Percentiles rank a stretch among this genome's conserved stretches.
Conservation (phyloP, 1,140 invertebrate species). For the Marisa cornuarietis region DNA sequence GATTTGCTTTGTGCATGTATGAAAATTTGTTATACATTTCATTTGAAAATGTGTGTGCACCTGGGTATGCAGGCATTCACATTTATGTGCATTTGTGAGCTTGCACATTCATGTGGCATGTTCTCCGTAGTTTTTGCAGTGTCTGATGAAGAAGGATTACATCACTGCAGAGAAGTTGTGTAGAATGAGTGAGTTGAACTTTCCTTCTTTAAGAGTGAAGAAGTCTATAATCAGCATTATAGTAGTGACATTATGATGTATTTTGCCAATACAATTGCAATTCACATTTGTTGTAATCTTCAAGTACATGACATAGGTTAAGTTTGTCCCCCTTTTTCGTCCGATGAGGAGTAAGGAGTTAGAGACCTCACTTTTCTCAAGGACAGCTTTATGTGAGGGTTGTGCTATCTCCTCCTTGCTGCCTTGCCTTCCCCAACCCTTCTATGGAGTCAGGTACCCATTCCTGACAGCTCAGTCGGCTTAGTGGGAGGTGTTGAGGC, state of each 20-base stretch:
- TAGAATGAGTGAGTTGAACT: slow-evolving; percentile 57
- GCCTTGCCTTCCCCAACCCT: too few relatives aligned
- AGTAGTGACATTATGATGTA: not conserved
- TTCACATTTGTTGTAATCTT: not conserved
- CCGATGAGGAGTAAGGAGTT: too few relatives aligned
- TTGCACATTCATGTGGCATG: slow-evolving; percentile 11
- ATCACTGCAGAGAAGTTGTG: slow-evolving; percentile 55
- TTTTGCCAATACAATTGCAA: not conserved
- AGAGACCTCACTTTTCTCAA: too few relatives aligned
- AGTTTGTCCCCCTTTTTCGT: too few relatives aligned
- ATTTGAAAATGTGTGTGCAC: not conserved
- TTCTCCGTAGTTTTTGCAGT: slow-evolving; percentile 51
- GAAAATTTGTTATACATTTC: too few relatives aligned
- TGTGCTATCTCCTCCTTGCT: too few relatives aligned
- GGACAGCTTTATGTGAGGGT: too few relatives aligned
- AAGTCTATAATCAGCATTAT: not conserved
- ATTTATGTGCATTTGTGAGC: not conserved
- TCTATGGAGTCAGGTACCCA: too few relatives aligned
- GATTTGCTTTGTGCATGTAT: too few relatives aligned
- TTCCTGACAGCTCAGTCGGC: too few relatives aligned
- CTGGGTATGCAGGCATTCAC: not conserved
- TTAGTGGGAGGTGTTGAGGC: too few relatives aligned
- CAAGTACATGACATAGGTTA: too few relatives aligned
- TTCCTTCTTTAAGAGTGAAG: not conserved
- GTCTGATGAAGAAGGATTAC: slow-evolving; percentile 57